Evolutionary conservation across 2,888 invertebrate species (phyloP).

Genomic region (Caenorhabditis angaria): DNA sequence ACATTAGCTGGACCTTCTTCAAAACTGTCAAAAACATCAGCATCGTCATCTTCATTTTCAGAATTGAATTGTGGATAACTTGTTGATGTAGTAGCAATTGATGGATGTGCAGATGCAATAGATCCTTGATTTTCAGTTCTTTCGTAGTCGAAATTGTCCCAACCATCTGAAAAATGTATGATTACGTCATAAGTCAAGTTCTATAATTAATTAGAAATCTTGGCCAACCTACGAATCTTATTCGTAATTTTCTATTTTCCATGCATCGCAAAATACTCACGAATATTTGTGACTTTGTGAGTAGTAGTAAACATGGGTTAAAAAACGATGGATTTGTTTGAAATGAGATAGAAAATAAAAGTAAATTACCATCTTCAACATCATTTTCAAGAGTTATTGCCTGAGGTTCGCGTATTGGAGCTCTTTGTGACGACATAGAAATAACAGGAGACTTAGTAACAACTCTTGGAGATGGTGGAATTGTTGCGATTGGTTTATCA

Average conservation of each 20-base stretch:
- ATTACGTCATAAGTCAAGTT: background rate
- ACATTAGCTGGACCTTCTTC: background rate
- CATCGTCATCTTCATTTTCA: background rate
- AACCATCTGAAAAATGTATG: background rate
- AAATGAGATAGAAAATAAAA: background rate
- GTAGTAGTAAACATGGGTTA: background rate
- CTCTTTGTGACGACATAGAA: background rate
- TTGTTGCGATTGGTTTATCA: background rate
- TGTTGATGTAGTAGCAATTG: background rate
- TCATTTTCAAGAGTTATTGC: background rate
- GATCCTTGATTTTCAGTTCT: background rate
- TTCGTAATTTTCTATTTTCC: too few relatives aligned
- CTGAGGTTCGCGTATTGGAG: background rate
- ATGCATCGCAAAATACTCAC: conserved; percentile 4
- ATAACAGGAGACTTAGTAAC: background rate
- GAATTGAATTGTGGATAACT: background rate
- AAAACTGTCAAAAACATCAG: conserved; percentile 4
- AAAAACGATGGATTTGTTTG: background rate
- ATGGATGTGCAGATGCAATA: background rate
- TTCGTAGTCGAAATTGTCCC: conserved; percentile 7
- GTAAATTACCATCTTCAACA: background rate
- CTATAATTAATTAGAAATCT: background rate
- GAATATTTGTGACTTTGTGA: background rate
- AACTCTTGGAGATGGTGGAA: background rate
- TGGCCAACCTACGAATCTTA: background rate